A percentile compares a stretch with the other conserved stretches of the same genome.
Conservation (phyloP, 2,888 invertebrate genomes). For the Aphrophora alni region DNA sequence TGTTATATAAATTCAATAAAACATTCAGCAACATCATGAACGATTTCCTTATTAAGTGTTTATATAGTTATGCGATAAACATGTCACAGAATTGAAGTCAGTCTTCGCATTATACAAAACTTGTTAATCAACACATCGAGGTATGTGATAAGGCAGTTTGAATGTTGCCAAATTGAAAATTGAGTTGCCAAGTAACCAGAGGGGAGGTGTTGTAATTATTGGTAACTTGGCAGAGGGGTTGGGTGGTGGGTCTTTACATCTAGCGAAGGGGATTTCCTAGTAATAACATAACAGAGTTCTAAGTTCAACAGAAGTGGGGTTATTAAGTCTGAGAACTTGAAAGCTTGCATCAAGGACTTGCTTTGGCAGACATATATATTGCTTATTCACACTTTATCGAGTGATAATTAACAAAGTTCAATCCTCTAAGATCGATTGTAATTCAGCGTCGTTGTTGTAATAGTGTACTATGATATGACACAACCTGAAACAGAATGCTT, state of each 20-base stretch:
- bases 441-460: too few species aligned
- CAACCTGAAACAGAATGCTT: too few species aligned
- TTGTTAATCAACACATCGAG: conserved; percentile 1
- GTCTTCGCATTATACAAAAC: neutral
- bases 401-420: neutral
- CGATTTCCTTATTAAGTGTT: too few species aligned
- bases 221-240: neutral
- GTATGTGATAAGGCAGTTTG: neutral
- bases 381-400: neutral
- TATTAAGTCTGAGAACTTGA: neutral
- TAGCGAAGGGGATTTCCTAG: neutral
- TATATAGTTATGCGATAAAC: too few species aligned
- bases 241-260: neutral
- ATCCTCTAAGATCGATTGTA: neutral
- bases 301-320: neutral
- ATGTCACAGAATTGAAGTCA: too few species aligned
- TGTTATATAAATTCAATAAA: too few species aligned
- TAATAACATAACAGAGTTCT: conserved; percentile 2
- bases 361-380: neutral
- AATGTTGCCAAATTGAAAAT: conserved; percentile 5
- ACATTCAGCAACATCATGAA: too few species aligned
- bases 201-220: conserved; percentile 6
- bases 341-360: neutral
- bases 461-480: too few species aligned
- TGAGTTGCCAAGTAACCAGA: conserved; percentile 6